These are phyloP conservation scores for Ochotona princeps DNA, from an alignment of 2,113 vertebrate species.

Conservation along the genomic window DNA sequence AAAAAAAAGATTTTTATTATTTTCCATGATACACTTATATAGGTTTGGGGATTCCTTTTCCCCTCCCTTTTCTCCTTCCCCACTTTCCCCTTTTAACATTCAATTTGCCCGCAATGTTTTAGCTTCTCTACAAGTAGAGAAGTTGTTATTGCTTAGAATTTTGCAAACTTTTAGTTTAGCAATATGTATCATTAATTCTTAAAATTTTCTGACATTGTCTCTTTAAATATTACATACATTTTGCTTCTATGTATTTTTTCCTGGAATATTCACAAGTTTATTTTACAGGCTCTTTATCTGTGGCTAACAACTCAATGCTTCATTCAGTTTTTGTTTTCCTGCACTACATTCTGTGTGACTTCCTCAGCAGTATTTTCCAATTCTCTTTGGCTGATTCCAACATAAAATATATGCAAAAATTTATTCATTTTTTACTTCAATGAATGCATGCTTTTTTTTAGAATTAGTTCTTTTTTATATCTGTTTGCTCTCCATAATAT, in stretches of 20 bases:
- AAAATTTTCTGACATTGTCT: slow-evolving; percentile 22
- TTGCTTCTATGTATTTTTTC: background rate
- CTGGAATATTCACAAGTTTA: background rate
- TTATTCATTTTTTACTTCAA: background rate
- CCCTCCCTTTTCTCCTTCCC: no score
- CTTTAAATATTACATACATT: slow-evolving; percentile 7
- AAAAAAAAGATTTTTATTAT: no score
- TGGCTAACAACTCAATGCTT: background rate
- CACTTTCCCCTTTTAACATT: background rate
- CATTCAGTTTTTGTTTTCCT: background rate
- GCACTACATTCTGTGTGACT: background rate
- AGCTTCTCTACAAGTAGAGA: background rate
- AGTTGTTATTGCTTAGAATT: slow-evolving; percentile 20
- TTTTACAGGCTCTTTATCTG: background rate
- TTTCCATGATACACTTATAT: no score
- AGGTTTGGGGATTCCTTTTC: no score
- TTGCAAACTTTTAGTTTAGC: slow-evolving; percentile 35
- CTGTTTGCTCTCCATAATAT: slow-evolving; percentile 19
- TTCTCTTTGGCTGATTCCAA: background rate
- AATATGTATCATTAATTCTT: background rate
- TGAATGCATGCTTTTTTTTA: background rate
- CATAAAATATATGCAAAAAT: background rate
- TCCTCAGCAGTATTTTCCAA: background rate
- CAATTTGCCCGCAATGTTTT: background rate
- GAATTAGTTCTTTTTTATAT: background rate